These are phyloP conservation scores for Capricornis sumatraensis DNA, from an alignment of 2,113 vertebrate species.

Conservation along the genomic window DNA sequence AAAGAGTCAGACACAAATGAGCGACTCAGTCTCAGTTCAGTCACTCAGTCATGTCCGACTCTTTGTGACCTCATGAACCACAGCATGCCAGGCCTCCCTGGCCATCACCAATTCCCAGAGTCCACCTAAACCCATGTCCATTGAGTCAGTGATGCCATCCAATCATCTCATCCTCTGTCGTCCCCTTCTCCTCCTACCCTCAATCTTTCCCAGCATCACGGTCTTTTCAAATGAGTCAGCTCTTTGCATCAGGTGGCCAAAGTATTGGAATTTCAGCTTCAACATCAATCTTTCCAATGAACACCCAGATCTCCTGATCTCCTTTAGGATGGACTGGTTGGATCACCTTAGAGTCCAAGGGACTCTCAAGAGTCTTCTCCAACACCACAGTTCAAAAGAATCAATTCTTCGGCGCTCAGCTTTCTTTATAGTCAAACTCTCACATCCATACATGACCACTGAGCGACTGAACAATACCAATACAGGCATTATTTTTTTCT, in stretches of 20 bases:
- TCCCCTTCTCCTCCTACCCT: not conserved
- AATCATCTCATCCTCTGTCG: not conserved
- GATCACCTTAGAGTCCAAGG: not conserved
- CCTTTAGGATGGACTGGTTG: too few relatives aligned
- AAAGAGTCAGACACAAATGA: not conserved
- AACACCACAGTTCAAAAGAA: not conserved
- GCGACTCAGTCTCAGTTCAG: not conserved
- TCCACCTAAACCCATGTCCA: not conserved
- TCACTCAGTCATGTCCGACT: not conserved
- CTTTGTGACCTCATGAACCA: not conserved
- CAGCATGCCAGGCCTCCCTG: not conserved
- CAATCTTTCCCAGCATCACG: not conserved
- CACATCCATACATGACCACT: not conserved
- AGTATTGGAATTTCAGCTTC: not conserved
- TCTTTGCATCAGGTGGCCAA: not conserved
- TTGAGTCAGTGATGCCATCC: not conserved
- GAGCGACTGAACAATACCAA: not conserved
- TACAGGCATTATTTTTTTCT: not conserved
- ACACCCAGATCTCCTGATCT: too few relatives aligned
- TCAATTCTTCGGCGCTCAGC: not conserved
- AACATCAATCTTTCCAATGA: not conserved
- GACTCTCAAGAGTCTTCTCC: not conserved
- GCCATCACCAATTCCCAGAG: not conserved
- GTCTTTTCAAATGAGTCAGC: not conserved
- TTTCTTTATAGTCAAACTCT: not conserved